Conservation (phyloP, 2,888 invertebrate species). For the Lasioglossum marginatum region DNA sequence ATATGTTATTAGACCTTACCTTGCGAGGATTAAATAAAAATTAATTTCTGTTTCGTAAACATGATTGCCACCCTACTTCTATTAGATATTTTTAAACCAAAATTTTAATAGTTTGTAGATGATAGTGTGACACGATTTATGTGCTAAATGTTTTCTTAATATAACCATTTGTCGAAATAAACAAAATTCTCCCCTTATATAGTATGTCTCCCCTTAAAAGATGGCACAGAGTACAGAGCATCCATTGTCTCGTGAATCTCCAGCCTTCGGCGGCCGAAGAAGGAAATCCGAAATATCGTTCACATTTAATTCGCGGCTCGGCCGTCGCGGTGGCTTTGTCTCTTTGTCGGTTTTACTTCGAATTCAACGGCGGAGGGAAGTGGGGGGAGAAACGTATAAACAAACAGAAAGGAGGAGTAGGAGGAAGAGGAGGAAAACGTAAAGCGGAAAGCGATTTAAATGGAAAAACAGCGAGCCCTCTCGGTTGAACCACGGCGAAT, state of each 20-base stretch:
- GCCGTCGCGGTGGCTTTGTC: neutral
- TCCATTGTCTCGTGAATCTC: neutral
- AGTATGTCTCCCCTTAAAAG: too few relatives aligned
- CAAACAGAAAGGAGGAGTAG: neutral
- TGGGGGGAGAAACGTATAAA: neutral
- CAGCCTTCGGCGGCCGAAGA: neutral
- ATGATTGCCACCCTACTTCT: too few relatives aligned
- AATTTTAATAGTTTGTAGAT: too few relatives aligned
- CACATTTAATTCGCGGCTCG: neutral
- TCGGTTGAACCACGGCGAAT: neutral
- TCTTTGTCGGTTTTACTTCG: neutral
- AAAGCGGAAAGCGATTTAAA: constrained; percentile 10
- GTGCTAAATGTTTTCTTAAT: too few relatives aligned
- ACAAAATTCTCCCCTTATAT: too few relatives aligned
- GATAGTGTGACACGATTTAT: too few relatives aligned
- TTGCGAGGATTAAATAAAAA: too few relatives aligned
- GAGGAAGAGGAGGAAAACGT: neutral
- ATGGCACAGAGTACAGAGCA: too few relatives aligned
- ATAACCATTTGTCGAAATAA: too few relatives aligned
- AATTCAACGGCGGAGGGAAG: neutral
- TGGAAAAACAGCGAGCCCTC: neutral
- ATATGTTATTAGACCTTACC: too few relatives aligned
- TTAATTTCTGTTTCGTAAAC: too few relatives aligned
- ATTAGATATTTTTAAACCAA: too few relatives aligned
- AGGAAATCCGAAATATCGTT: constrained; percentile 3